phyloP scores from a whole-genome alignment of 2,113 vertebrate species.

The Pyrgilauda ruficollis region DNA sequence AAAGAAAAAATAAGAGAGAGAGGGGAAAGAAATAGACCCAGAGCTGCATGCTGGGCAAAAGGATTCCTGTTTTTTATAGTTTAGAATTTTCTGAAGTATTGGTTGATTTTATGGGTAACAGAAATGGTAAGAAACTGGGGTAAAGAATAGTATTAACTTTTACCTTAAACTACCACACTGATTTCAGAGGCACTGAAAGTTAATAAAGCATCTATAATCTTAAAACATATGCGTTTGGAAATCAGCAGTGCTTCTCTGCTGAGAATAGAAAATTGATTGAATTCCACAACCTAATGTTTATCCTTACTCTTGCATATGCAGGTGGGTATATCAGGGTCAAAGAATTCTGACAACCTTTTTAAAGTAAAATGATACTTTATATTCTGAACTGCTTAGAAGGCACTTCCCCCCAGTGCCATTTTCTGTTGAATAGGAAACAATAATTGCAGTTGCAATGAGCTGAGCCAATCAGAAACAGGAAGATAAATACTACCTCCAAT shows the following conservation, averaged over 20 bases:
- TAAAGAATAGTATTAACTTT: neutral
- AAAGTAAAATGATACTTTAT: neutral
- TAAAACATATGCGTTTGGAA: neutral
- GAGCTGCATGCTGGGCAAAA: neutral
- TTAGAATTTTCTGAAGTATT: neutral
- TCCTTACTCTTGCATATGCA: neutral
- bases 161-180: neutral
- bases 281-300: constrained; percentile 10
- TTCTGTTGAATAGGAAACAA: constrained; percentile 19
- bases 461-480: neutral
- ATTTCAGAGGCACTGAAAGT: neutral
- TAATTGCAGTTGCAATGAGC: constrained; percentile 20
- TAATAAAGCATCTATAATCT: neutral
- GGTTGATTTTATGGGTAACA: neutral
- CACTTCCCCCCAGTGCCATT: neutral
- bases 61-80: neutral
- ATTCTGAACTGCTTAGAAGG: neutral
- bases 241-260: neutral
- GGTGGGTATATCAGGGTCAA: neutral
- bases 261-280: constrained; percentile 21
- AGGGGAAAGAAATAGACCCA: neutral
- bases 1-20: rapidly evolving
- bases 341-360: neutral
- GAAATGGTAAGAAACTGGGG: neutral
- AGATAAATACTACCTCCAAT: constrained; percentile 33